Evolutionary conservation across 2,888 invertebrate genomes (phyloP).

Genomic region (Synanthedon formicaeformis): DNA sequence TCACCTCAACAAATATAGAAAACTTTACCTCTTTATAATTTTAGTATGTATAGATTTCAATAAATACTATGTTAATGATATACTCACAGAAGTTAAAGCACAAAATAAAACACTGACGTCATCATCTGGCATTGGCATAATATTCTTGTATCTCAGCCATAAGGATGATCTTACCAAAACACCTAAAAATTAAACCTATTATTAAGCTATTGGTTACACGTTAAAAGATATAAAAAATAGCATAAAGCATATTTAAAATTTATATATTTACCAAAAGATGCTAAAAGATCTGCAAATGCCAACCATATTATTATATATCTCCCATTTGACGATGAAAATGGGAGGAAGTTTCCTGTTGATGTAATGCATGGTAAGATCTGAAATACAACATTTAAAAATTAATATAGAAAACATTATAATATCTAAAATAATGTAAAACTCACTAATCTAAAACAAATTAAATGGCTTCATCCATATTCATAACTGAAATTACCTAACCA

Average conservation of each 20-base stretch:
- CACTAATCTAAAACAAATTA: too few species aligned
- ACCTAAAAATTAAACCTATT: slow-evolving; percentile 51
- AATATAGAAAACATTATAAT: too few species aligned
- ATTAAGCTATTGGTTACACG: too few species aligned
- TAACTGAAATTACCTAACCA: too few species aligned
- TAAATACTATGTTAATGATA: background rate
- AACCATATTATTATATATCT: slow-evolving; percentile 82
- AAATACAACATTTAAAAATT: slow-evolving; percentile 11
- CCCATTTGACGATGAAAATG: slow-evolving; percentile 73
- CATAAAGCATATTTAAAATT: background rate
- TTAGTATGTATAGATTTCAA: too few species aligned
- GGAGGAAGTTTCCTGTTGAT: slow-evolving; percentile 65
- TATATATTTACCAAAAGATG: slow-evolving; percentile 75
- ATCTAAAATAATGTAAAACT: too few species aligned
- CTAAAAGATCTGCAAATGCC: slow-evolving; percentile 82
- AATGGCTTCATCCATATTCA: too few species aligned
- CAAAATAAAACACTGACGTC: slow-evolving; percentile 78
- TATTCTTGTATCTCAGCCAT: slow-evolving; percentile 77
- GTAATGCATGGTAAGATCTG: slow-evolving; percentile 75
- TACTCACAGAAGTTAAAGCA: slow-evolving; percentile 77
- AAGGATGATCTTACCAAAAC: slow-evolving; percentile 76
- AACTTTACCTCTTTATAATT: too few species aligned
- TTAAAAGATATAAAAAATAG: slow-evolving; percentile 7
- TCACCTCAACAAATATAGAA: too few species aligned
- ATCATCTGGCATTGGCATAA: slow-evolving; percentile 76